Evolutionary conservation across 2,888 invertebrate genomes (phyloP), one percentile per base, ranked within the genome.

Genomic region (Masnerella sp.): DNA sequence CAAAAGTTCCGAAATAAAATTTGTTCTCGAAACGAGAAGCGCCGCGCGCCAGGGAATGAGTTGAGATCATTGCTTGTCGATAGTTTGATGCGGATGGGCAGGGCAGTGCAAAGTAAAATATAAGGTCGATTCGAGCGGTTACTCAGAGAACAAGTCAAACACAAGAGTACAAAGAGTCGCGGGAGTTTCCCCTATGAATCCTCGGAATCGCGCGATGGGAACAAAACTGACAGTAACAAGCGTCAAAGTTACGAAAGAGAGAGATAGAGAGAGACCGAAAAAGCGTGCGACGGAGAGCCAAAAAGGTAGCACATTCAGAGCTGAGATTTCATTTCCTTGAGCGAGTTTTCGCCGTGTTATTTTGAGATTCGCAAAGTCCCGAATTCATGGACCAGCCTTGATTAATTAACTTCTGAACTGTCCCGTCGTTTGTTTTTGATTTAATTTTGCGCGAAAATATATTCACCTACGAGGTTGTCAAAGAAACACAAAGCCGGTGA

Each of bases 61-160:
- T 51, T 36, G 49, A 56, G 65, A 71, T 71, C 59, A 59, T 59
- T 71, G 71, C 65, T 71, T 65, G 52, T 52, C 71, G 65, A 71
- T 71, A 71, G 59, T 65, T 71, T 59, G 15, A 4, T 25, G 47
- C 17, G n/a, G 32, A 14, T 7, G 36, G 15, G 49, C 5, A 32
- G 15, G 56, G 65, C 51, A 62, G 68, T 20, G 54, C 71, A 58
- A 81, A 81, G 79, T 81, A 80, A 81, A 81, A 80, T 80, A 80
- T 79, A 79, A 81, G 80, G 77, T 80, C 74, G 75, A 70, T 79
- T 77, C 77, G 38, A 75, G 74, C 68, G 73, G 78, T 72, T 80
- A 80, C 80, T 80, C 80, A 77, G 71, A 79, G 78, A 73, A 74
- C 79, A 82, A 82, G 79, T 81, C 78, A 81, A 81, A 81, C 80